A percentile compares a stretch with the other conserved stretches of the same genome.
phyloP scores from a whole-genome alignment of 2,113 vertebrate genomes.

The Harpagus bidentatus region DNA sequence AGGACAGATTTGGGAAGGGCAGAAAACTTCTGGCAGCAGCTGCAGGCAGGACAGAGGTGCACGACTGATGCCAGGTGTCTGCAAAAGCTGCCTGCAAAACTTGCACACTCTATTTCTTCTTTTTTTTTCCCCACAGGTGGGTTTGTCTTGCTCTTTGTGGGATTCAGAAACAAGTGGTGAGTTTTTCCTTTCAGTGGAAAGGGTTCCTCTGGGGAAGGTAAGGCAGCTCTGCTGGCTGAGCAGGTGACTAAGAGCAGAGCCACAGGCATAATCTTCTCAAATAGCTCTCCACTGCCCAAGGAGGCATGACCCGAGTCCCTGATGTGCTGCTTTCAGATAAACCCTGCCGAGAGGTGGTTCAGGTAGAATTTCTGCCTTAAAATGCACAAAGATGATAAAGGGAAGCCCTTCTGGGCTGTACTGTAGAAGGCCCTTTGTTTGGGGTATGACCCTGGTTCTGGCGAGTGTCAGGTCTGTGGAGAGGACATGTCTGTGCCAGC shows the following conservation, averaged over 20 bases:
- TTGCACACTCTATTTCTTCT: background rate
- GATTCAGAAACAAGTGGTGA: background rate
- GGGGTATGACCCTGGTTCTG: background rate
- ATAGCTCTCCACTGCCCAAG: background rate
- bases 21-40: background rate
- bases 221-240: background rate
- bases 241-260: background rate
- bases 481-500: background rate
- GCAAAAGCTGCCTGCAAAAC: background rate
- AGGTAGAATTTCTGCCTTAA: background rate
- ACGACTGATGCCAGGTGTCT: background rate
- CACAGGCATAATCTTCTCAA: background rate
- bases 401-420: background rate
- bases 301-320: background rate
- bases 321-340: background rate
- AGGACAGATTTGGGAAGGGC: background rate
- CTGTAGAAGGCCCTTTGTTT: background rate
- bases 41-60: background rate
- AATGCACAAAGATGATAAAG: background rate
- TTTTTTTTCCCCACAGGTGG: background rate
- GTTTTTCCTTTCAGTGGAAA: background rate
- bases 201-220: background rate
- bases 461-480: rapidly evolving
- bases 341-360: background rate
- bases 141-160: background rate